A percentile compares a stretch with the other conserved stretches of the same genome.
Conservation (phyloP, 2,113 vertebrate genomes). For the Siniperca knerii region DNA sequence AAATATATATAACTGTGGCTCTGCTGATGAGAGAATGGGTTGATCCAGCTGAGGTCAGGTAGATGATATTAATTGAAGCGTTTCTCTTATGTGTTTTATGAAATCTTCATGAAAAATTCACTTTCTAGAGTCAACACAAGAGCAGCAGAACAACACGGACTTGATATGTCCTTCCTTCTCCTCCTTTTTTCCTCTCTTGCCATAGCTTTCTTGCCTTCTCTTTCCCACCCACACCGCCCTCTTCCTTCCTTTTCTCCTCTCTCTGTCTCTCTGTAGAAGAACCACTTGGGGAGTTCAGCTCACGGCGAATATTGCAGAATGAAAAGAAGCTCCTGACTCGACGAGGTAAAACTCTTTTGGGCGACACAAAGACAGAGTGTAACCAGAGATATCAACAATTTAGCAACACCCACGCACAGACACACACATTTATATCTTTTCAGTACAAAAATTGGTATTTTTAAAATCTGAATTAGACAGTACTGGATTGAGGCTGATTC, state of each 20-base stretch:
- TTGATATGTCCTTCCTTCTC: conserved; percentile 16
- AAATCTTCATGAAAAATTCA: conserved; percentile 19
- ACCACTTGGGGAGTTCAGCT: conserved; percentile 75
- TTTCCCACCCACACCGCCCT: conserved; percentile 54
- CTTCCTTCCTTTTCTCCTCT: conserved; percentile 41
- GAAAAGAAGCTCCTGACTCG: conserved; percentile 58
- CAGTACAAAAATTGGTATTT: not conserved
- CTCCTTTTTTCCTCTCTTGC: conserved; percentile 19
- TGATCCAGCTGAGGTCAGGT: conserved; percentile 11
- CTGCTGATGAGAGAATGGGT: conserved; percentile 1
- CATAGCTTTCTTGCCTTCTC: conserved; percentile 35
- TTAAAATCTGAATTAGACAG: not conserved
- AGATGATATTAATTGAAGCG: conserved; percentile 17
- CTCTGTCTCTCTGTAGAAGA: conserved; percentile 45
- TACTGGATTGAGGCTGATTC: conserved; percentile 9
- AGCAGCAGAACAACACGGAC: conserved; percentile 19
- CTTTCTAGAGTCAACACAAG: not conserved
- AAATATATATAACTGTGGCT: too few relatives aligned
- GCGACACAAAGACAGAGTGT: conserved; percentile 37
- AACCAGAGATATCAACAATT: conserved; percentile 55
- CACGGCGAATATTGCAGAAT: conserved; percentile 55
- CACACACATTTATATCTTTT: conserved; percentile 24
- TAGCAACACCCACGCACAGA: conserved; percentile 37
- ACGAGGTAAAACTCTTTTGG: conserved; percentile 47
- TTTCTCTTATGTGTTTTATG: not conserved